Percentiles rank a stretch among this genome's conserved stretches.
These are phyloP conservation scores for Lordiphosa fenestrarum DNA, from an alignment of 2,888 invertebrate species.

Conservation along the genomic window DNA sequence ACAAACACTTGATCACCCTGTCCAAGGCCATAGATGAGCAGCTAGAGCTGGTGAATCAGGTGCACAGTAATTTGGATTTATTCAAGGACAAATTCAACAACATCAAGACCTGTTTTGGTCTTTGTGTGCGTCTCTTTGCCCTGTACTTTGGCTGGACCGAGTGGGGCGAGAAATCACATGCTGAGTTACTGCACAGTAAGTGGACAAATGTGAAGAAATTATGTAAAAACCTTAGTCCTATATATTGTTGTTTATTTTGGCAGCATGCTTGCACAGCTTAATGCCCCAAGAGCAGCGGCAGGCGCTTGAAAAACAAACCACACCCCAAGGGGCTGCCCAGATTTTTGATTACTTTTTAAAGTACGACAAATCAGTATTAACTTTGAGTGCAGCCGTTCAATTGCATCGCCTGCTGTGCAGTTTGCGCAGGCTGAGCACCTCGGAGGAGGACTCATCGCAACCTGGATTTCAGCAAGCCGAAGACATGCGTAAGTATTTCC, in stretches of 20 bases:
- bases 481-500: conserved; percentile 65
- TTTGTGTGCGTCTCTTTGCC: conserved; percentile 82
- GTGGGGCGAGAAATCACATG: conserved; percentile 80
- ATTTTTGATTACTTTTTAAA: conserved; percentile 63
- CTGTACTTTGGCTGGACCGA: conserved; percentile 85
- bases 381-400: conserved; percentile 76
- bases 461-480: conserved; percentile 44
- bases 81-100: conserved; percentile 81
- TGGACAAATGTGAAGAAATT: not conserved
- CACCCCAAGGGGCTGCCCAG: conserved; percentile 46
- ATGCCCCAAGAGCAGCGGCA: conserved; percentile 39
- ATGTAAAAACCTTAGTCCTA: too few species aligned
- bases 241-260: too few species aligned
- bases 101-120: conserved; percentile 82
- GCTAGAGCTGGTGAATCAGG: conserved; percentile 82
- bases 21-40: conserved; percentile 62
- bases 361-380: conserved; percentile 66
- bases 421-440: conserved; percentile 58
- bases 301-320: conserved; percentile 20
- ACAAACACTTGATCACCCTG: conserved; percentile 43
- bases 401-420: conserved; percentile 68
- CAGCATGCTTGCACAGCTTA: conserved; percentile 63
- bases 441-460: conserved; percentile 34
- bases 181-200: conserved; percentile 65
- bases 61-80: conserved; percentile 83